Conservation (phyloP, 1,140 invertebrate species). For the Octopus bimaculoides region DNA sequence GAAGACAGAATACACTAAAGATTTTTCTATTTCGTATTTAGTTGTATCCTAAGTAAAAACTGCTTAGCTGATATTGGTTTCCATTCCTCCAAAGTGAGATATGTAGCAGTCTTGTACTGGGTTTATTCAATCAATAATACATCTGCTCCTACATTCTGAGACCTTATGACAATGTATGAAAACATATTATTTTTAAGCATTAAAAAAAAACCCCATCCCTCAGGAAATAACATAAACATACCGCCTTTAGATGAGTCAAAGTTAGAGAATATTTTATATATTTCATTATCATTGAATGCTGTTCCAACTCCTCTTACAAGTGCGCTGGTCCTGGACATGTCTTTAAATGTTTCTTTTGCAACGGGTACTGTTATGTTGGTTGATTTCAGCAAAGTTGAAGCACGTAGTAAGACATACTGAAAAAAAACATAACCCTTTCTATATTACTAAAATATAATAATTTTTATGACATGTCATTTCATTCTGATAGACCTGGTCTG, state of each 20-base stretch:
- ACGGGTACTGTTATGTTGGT: neutral
- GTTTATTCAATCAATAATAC: too few species aligned
- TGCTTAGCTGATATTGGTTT: too few species aligned
- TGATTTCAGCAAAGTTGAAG: neutral
- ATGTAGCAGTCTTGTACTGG: too few species aligned
- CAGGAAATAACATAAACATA: neutral
- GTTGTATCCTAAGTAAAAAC: too few species aligned
- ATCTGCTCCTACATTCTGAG: too few species aligned
- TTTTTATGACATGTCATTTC: neutral
- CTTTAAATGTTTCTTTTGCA: neutral
- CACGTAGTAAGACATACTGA: conserved; percentile 8
- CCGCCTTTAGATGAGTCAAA: neutral
- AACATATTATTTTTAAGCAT: neutral
- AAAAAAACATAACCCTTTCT: neutral
- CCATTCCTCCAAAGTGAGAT: too few species aligned
- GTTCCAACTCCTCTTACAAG: neutral
- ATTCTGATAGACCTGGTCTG: too few species aligned
- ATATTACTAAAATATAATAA: neutral
- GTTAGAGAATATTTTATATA: neutral
- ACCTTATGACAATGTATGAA: too few species aligned
- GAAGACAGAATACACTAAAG: too few species aligned
- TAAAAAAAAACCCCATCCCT: neutral
- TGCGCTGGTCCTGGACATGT: neutral
- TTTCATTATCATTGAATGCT: neutral
- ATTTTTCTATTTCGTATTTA: too few species aligned